Percentiles rank a stretch among this genome's conserved stretches.
Conservation (phyloP, 2,113 vertebrate genomes). For the Argyrosomus japonicus region DNA sequence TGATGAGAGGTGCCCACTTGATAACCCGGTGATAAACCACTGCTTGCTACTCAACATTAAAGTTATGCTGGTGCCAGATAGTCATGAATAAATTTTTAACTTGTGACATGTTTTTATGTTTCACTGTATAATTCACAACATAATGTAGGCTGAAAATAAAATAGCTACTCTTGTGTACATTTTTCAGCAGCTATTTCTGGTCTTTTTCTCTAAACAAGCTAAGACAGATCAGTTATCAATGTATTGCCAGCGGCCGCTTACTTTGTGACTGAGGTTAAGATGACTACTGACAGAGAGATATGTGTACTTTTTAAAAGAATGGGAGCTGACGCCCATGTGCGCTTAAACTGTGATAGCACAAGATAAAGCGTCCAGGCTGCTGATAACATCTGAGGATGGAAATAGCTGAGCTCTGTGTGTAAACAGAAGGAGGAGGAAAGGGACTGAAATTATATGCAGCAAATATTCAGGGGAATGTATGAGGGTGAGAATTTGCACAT, state of each 20-base stretch:
- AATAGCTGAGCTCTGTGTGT: slow-evolving; percentile 15
- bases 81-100: slow-evolving; percentile 35
- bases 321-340: slow-evolving; percentile 3
- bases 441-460: not conserved
- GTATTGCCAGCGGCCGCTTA: slow-evolving; percentile 32
- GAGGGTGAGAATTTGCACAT: not conserved
- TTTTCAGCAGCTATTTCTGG: slow-evolving; percentile 7
- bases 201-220: slow-evolving; percentile 33
- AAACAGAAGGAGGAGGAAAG: slow-evolving; percentile 12
- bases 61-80: slow-evolving; percentile 4
- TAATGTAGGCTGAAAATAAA: not conserved
- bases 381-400: slow-evolving; percentile 49
- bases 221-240: slow-evolving; percentile 36
- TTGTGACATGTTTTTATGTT: slow-evolving; percentile 3
- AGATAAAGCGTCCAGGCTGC: slow-evolving; percentile 23
- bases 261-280: slow-evolving; percentile 48
- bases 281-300: slow-evolving; percentile 34
- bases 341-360: slow-evolving; percentile 24
- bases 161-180: not conserved
- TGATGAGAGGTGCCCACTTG: slow-evolving; percentile 4
- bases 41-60: not conserved
- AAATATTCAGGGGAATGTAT: not conserved
- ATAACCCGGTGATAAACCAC: slow-evolving; percentile 36
- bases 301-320: slow-evolving; percentile 36
- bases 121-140: not conserved